Evolutionary conservation across 2,888 invertebrate species (phyloP), one percentile per base, ranked within the genome.

Genomic region (Bimastos eiseni): DNA sequence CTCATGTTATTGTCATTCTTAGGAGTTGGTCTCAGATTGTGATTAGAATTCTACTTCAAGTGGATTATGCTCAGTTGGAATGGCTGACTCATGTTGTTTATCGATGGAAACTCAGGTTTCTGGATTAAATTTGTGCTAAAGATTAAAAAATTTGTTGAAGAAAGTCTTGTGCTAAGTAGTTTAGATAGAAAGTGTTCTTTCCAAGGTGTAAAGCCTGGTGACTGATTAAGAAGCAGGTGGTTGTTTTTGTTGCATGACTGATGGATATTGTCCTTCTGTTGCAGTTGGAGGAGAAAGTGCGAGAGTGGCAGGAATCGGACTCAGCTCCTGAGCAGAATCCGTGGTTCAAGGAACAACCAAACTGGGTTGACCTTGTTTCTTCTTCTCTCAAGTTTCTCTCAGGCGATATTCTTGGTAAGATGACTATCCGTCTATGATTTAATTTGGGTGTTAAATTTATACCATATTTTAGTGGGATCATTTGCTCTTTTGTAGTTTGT

Each of bases 371-470:
- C 4, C 96, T 97, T 91, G 96, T 98, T 88, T 96, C 96, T 86
- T 97, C 97, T 0, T 97, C 97, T 0, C 96, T 98, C 70, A 97
- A 97, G 93, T 98, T 98, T 95, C 96, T 98, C 19, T 97, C 97
- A 36, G 98, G 98, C 0, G 97, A 97, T 94, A 96, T 97, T 94
- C 96, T 96, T 91, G 95, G 95, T 95, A 92, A 92, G 93, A 92
- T 90, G n/a, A n/a, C n/a, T 70, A 49, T n/a, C 19, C 13, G 8
- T 34, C 21, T 38, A 8, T 37, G n/a, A 41, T 41, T 38, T 4
- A 41, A n/a, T 37, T 38, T n/a, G 11, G 0, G 21, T 21, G 17
- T 38, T 41, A 19, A 24, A 37, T 38, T 38, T 11, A 1, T 38
- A 38, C 34, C 37, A 30, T 37, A 19, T 21, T 21, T 49, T 49